phyloP scores from a whole-genome alignment of 2,888 invertebrate species.

The Ichneumoninae sp. region DNA sequence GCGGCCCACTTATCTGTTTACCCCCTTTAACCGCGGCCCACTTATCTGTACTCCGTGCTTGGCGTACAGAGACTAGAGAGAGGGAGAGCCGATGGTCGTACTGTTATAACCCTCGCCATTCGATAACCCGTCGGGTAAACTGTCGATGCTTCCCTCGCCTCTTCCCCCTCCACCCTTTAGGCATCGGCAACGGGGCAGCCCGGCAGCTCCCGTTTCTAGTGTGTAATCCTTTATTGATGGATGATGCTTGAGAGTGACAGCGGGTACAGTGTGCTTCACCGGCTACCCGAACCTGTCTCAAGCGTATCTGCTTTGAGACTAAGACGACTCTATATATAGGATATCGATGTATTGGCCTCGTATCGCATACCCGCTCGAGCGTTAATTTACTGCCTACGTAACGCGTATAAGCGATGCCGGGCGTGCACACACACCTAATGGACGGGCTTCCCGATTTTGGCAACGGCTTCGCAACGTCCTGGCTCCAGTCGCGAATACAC shows the following conservation, averaged over 20 bases:
- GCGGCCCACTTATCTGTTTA: too few relatives aligned
- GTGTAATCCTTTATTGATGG: conserved; percentile 69
- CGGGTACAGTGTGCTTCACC: conserved; percentile 46
- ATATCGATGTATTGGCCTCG: conserved; percentile 20
- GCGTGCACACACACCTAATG: background rate
- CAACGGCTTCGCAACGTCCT: background rate
- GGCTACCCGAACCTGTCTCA: conserved; percentile 47
- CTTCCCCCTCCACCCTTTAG: background rate
- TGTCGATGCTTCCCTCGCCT: conserved; percentile 39
- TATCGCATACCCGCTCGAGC: conserved; percentile 10
- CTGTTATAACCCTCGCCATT: conserved; percentile 26
- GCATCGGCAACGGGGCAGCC: background rate
- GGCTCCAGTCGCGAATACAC: background rate
- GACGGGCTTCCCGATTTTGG: conserved; percentile 11
- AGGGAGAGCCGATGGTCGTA: conserved; percentile 9
- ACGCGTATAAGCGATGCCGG: conserved; percentile 2
- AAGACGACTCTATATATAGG: conserved; percentile 28
- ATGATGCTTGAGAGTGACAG: conserved; percentile 68
- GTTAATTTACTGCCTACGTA: conserved; percentile 14
- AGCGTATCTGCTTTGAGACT: conserved; percentile 59
- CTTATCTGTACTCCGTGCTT: conserved; percentile 22
- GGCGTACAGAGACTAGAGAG: background rate
- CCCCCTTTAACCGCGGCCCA: conserved; percentile 40
- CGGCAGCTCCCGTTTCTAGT: conserved; percentile 47
- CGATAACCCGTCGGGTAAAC: conserved; percentile 52